Percentiles rank a stretch among this genome's conserved stretches.
Conservation (phyloP, 2,888 invertebrate species). For the Dinocampus coccinellae region DNA sequence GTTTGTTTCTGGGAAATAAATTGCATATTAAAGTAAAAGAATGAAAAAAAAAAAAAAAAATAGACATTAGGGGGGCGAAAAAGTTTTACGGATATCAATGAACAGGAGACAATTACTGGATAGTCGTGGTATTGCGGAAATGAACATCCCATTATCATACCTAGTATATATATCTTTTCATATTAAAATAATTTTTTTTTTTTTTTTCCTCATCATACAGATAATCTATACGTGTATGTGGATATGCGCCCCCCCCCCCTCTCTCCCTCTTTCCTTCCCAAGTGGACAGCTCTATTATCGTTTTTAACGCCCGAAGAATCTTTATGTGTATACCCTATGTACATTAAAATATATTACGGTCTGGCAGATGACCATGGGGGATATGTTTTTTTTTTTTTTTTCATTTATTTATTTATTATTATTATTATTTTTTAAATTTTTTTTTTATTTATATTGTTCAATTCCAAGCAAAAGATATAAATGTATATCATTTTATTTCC, state of each 20-base stretch:
- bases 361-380: slow-evolving; percentile 11
- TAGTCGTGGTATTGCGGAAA: neutral
- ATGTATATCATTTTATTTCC: slow-evolving; percentile 4
- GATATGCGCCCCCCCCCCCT: neutral
- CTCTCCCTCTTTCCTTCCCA: no score
- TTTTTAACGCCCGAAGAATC: slow-evolving; percentile 20
- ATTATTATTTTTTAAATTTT: no score
- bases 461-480: neutral
- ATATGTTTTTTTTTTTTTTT: neutral
- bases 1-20: neutral
- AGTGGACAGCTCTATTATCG: slow-evolving; percentile 12
- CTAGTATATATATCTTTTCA: neutral
- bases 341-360: slow-evolving; percentile 10
- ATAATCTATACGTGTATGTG: neutral
- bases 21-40: no score
- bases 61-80: neutral
- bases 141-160: neutral
- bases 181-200: neutral
- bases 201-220: neutral
- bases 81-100: neutral
- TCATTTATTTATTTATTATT: no score
- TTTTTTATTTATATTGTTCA: no score
- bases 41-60: neutral
- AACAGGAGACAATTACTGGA: neutral
- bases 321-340: neutral